Evolutionary conservation across 2,797 vertebrate genomes (phyloP), one percentile per base, ranked within the genome.

Genomic region (Amniataba percoides): DNA sequence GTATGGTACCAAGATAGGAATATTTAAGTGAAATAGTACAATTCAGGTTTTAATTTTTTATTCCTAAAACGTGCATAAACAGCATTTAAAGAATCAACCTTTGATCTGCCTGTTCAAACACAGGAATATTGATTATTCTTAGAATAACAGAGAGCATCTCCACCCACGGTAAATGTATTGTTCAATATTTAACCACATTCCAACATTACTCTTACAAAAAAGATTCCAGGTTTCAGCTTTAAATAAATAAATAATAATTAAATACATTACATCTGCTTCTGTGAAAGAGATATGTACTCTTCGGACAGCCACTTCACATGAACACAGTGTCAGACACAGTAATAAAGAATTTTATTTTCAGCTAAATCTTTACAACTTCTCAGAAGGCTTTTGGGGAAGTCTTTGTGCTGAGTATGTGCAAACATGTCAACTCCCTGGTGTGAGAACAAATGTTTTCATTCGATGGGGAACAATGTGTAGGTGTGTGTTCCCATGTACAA

Each of bases 341-440:
- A 46, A 52, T 12, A 23, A 56, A 53, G 4, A 46, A 58, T 52
- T 80, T 6, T 46, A 40, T 66, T 68, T 78, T 71, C 48, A 67
- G 51, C 65, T 57, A n/a, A 69, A 45, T 48, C 40, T 82, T 74
- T 66, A 71, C 6, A 82, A 49, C 43, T 88, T 93, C 78, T 78
- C 76, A 84, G 56, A 89, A 80, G 60, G 63, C 52, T 43, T 89
- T 84, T 87, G 39, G 64, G 88, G 86, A 91, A 90, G 87, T 91
- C 42, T 69, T 81, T 89, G 59, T 90, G 91, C 83, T 86, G 83
- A 89, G 71, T 80, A 8, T 88, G 81, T 83, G 67, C 57, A 63
- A 87, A 83, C 70, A 84, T 81, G 81, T 68, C 71, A 89, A 77
- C 83, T 77, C 71, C 81, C 69, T 59, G 27, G n/a, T 73, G 69